Evolutionary conservation across 2,113 vertebrate species (phyloP).

Genomic region (Pao palembangensis): DNA sequence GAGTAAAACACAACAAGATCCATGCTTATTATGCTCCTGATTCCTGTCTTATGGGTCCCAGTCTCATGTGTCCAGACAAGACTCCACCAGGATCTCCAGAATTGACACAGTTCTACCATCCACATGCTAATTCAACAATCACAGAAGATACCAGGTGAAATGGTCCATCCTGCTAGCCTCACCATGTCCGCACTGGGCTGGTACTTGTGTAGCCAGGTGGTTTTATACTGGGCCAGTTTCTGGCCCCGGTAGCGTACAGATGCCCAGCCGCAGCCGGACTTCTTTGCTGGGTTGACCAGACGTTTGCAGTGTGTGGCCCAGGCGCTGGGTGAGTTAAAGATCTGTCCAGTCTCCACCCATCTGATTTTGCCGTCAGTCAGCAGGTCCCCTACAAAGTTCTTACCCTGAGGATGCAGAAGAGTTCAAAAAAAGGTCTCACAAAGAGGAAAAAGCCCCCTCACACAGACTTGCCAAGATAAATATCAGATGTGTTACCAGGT

Average conservation of each 20-base stretch:
- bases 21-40: too few relatives aligned
- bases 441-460: background rate
- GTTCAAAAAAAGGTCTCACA: background rate
- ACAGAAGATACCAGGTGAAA: background rate
- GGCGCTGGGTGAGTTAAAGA: constrained; percentile 94
- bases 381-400: constrained; percentile 92
- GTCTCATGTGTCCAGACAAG: too few relatives aligned
- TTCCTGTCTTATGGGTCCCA: too few relatives aligned
- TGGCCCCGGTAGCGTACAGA: constrained; percentile 94
- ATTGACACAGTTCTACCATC: too few relatives aligned
- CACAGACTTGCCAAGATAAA: background rate
- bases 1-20: too few relatives aligned
- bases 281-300: constrained; percentile 95
- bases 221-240: constrained; percentile 95
- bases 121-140: too few relatives aligned
- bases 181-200: constrained; percentile 88
- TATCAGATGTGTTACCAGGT: constrained; percentile 78
- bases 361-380: constrained; percentile 89
- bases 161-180: constrained; percentile 31
- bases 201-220: constrained; percentile 89
- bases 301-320: constrained; percentile 99
- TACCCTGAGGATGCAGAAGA: constrained; percentile 77
- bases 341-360: constrained; percentile 94
- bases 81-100: too few relatives aligned
- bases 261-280: constrained; percentile 95